Percentiles rank a stretch among this genome's conserved stretches.
phyloP scores from a whole-genome alignment of 2,888 invertebrate species.

The Drosophila atripex region DNA sequence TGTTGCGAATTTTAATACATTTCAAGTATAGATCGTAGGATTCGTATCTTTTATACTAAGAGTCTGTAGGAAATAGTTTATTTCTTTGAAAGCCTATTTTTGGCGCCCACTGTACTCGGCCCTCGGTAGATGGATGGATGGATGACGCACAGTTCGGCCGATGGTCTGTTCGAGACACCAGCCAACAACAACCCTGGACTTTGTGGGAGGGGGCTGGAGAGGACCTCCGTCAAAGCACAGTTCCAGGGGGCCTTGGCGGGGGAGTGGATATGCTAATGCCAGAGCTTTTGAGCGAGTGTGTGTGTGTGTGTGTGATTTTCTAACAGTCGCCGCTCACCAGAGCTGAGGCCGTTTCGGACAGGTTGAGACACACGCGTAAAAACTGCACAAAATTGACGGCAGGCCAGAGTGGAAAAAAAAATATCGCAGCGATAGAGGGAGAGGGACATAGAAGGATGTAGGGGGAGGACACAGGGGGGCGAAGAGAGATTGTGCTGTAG shows the following conservation, averaged over 20 bases:
- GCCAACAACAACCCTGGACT: slow-evolving; percentile 40
- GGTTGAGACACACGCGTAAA: slow-evolving; percentile 80
- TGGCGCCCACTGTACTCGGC: slow-evolving; percentile 56
- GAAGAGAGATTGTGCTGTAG: slow-evolving; percentile 42
- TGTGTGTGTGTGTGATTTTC: slow-evolving; percentile 58
- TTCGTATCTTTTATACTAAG: neutral
- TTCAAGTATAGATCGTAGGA: neutral
- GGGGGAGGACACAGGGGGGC: slow-evolving; percentile 44
- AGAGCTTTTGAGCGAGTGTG: neutral
- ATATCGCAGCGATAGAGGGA: slow-evolving; percentile 13
- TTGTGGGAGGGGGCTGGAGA: slow-evolving; percentile 16
- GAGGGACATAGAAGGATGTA: slow-evolving; percentile 31
- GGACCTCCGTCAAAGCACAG: slow-evolving; percentile 32
- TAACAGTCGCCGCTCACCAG: slow-evolving; percentile 50
- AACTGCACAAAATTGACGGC: slow-evolving; percentile 73
- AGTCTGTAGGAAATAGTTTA: neutral
- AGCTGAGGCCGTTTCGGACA: slow-evolving; percentile 66
- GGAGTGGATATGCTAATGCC: slow-evolving; percentile 63
- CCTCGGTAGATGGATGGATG: slow-evolving; percentile 68
- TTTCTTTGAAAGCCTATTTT: neutral
- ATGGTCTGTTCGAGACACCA: slow-evolving; percentile 55
- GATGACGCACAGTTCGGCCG: slow-evolving; percentile 72
- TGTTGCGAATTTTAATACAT: too few relatives aligned
- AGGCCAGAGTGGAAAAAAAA: slow-evolving; percentile 31
- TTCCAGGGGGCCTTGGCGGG: slow-evolving; percentile 20